These are phyloP conservation scores for Pyrrhosoma nymphula DNA, from an alignment of 2,888 invertebrate genomes.

Conservation along the genomic window DNA sequence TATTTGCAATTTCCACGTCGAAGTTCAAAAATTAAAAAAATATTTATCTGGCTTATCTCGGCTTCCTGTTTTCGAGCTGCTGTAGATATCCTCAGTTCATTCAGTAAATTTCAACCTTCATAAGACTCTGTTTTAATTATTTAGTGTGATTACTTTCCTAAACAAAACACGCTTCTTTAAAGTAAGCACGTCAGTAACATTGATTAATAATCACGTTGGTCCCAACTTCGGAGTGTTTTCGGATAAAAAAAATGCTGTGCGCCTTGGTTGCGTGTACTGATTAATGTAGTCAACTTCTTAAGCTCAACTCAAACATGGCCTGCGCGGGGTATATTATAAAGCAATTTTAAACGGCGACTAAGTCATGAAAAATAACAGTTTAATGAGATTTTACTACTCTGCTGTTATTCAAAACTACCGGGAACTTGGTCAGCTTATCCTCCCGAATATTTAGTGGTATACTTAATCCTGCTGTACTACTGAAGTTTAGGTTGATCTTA, in stretches of 20 bases:
- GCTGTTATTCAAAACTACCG: neutral
- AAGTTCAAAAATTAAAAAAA: neutral
- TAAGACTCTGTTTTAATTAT: neutral
- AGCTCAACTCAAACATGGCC: neutral
- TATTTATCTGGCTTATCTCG: constrained; percentile 35
- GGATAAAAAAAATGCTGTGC: neutral
- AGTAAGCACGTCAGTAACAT: neutral
- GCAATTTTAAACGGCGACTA: neutral
- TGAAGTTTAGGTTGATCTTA: no score
- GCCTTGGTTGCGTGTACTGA: neutral
- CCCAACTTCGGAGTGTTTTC: neutral
- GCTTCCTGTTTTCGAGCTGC: constrained; percentile 39
- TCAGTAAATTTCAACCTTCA: neutral
- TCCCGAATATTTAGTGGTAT: no score
- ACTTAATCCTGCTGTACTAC: no score
- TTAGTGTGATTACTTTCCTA: neutral
- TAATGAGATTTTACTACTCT: neutral
- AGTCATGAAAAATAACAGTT: neutral
- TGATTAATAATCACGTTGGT: neutral
- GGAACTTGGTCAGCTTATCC: no score
- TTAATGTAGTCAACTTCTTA: neutral
- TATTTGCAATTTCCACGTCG: neutral
- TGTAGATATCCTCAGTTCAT: neutral
- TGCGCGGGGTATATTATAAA: neutral
- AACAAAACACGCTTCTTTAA: neutral